Conservation (phyloP, 2,888 invertebrate species). For the Sinhomidia bicolor region DNA sequence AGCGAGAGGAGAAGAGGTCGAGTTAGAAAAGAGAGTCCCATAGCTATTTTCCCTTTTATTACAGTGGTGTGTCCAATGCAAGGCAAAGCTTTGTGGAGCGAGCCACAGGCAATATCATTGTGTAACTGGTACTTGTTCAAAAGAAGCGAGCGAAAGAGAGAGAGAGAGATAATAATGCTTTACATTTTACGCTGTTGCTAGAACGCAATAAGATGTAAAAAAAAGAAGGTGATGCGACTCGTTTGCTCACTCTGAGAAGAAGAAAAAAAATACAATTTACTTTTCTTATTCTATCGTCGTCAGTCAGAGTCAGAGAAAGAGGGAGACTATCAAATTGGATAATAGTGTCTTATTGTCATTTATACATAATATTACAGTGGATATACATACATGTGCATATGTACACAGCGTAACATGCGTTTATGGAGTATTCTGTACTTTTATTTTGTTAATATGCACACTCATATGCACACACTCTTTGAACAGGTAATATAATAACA, state of each 20-base stretch:
- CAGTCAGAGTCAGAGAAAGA: background rate
- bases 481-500: background rate
- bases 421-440: too few relatives aligned
- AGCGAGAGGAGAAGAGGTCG: background rate
- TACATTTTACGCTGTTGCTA: background rate
- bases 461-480: background rate
- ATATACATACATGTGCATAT: background rate
- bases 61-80: too few relatives aligned
- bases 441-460: too few relatives aligned
- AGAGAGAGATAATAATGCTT: too few relatives aligned
- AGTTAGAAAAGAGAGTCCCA: conserved; percentile 19
- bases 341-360: background rate
- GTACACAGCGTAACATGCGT: too few relatives aligned
- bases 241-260: conserved; percentile 13
- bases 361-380: too few relatives aligned
- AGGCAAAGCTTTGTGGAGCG: conserved; percentile 13
- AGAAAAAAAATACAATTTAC: conserved; percentile 23
- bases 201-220: background rate
- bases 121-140: background rate
- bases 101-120: background rate
- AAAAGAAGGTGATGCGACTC: too few relatives aligned
- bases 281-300: conserved; percentile 1
- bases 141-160: background rate
- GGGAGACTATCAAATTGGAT: background rate
- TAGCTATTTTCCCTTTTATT: conserved; percentile 12